Evolutionary conservation across 2,797 vertebrate species (phyloP), one percentile per base, ranked within the genome.

Genomic region (Danio tinwini): DNA sequence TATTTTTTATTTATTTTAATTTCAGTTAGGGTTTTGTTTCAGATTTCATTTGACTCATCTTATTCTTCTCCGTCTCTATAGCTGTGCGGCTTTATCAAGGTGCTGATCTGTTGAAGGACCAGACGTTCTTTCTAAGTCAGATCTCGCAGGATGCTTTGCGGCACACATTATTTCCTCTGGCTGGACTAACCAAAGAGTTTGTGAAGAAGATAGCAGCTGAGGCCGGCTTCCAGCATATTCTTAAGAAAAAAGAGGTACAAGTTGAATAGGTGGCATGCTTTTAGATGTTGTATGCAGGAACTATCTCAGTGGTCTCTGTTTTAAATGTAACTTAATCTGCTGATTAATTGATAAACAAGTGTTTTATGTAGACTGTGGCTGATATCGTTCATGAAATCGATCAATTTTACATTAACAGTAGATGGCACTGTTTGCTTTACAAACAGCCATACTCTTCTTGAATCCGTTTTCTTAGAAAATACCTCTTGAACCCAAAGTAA

Each of bases 101-200:
- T 72, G 97, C 96, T 3, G 98, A 99, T 87, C 91, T 87, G 50
- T 39, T 92, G 74, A 99, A 99, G 93, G 97, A 99, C 92, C 98
- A 99, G 92, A 99, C 97, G 4, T 97, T 98, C 92, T 99, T 99
- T 90, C 96, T 99, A 76, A 97, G 97, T 88, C 98, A 99, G 91
- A 94, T 98, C 84, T 92, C 97, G 0, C 97, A 99, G 86, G 92
- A 95, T 58, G 95, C 97, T 68, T 85, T 99, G 86, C 87, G 92
- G 45, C 94, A 91, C 85, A 95, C 96, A 21, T 83, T 98, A 73
- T 99, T 99, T 87, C 98, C 98, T 0, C 91, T 99, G 39, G 93
- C 96, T 2, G 96, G 94, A 17, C 92, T 99, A 82, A 98, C 96
- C 11, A 99, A 99, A 90, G 90, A 85, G 7, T 97, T 94, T 61